A percentile compares a stretch with the other conserved stretches of the same genome.
phyloP scores from a whole-genome alignment of 2,113 vertebrate species.

The Castor canadensis region DNA sequence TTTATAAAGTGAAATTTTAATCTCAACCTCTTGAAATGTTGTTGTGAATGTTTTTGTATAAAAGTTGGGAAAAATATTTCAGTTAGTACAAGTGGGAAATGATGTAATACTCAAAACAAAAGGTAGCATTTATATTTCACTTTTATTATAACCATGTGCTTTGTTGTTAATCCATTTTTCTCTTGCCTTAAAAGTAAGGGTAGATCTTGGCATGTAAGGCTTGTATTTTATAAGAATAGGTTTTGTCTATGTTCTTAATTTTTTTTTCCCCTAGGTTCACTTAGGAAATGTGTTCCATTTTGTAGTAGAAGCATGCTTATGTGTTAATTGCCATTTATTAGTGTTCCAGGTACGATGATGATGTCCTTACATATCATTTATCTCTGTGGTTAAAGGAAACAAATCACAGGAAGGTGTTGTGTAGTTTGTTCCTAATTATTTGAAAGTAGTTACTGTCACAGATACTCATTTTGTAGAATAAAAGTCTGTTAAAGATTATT shows the following conservation, averaged over 20 bases:
- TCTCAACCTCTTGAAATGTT: background rate
- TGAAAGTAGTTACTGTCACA: background rate
- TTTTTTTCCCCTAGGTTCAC: background rate
- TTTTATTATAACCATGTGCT: background rate
- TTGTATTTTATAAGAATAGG: background rate
- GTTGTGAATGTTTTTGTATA: constrained; percentile 27
- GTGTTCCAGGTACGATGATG: background rate
- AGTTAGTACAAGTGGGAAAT: background rate
- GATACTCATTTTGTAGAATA: background rate
- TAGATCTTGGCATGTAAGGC: background rate
- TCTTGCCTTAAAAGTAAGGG: background rate
- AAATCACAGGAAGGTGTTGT: background rate
- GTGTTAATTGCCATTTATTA: background rate
- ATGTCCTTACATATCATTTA: background rate
- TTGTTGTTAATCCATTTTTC: background rate
- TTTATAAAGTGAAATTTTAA: constrained; percentile 28
- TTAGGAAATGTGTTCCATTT: background rate
- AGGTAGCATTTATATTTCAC: constrained; percentile 20
- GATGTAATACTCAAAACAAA: background rate
- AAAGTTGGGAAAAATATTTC: constrained; percentile 16
- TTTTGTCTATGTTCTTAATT: background rate
- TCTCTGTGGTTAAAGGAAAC: background rate
- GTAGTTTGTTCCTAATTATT: background rate
- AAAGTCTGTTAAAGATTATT: background rate
- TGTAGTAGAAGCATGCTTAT: background rate